These are phyloP conservation scores for Acleris literana DNA, from an alignment of 2,888 invertebrate genomes.

Conservation along the genomic window DNA sequence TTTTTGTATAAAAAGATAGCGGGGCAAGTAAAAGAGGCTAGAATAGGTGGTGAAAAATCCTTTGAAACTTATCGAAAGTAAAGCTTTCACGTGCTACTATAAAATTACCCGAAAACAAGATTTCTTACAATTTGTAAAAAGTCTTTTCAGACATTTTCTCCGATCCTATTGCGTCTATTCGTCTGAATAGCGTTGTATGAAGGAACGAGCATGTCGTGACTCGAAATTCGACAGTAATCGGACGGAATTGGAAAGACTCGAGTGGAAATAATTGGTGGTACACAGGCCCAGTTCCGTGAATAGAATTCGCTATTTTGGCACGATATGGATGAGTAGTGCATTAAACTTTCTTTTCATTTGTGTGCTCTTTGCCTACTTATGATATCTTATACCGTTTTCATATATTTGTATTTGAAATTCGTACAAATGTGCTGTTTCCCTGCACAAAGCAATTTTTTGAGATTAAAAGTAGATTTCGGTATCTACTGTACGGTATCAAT, in stretches of 20 bases:
- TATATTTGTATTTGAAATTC: neutral
- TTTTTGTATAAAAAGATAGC: too few relatives aligned
- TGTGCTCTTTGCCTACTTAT: slow-evolving; percentile 16
- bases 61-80: slow-evolving; percentile 15
- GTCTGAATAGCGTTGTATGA: slow-evolving; percentile 13
- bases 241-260: slow-evolving; percentile 26
- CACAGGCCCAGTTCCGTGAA: slow-evolving; percentile 17
- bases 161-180: slow-evolving; percentile 24
- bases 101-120: slow-evolving; percentile 28
- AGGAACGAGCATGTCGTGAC: slow-evolving; percentile 28
- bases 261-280: slow-evolving; percentile 33
- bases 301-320: slow-evolving; percentile 25
- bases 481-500: too few relatives aligned
- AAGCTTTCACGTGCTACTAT: slow-evolving; percentile 13
- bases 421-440: neutral
- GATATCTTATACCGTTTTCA: neutral
- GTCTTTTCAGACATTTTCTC: slow-evolving; percentile 30
- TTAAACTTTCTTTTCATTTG: slow-evolving; percentile 29
- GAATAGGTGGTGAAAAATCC: neutral
- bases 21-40: too few relatives aligned
- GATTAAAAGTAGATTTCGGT: too few relatives aligned
- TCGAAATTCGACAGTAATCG: slow-evolving; percentile 23
- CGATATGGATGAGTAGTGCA: slow-evolving; percentile 30
- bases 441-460: too few relatives aligned
- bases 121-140: slow-evolving; percentile 31